Percentiles rank a stretch among this genome's conserved stretches.
Evolutionary conservation across 2,888 invertebrate species (phyloP).

Genomic region (Limnephilus marmoratus): DNA sequence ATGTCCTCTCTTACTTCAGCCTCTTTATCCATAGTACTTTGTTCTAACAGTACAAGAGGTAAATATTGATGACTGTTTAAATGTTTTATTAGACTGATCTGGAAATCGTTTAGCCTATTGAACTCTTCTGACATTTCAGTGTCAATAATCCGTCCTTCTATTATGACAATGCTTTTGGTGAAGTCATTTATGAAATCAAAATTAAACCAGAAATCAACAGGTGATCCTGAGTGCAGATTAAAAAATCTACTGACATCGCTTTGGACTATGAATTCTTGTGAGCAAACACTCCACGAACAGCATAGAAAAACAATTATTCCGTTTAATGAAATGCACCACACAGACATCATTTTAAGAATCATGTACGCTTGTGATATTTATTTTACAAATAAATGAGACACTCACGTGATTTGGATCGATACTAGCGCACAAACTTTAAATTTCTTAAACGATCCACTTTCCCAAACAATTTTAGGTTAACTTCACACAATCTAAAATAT

Average conservation of each 20-base stretch:
- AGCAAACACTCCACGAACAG: no score
- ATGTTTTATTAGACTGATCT: constrained; percentile 1
- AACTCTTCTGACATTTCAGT: background rate
- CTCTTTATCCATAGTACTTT: background rate
- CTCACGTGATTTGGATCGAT: no score
- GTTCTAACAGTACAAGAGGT: background rate
- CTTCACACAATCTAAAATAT: no score
- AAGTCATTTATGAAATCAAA: background rate
- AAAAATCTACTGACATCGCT: background rate
- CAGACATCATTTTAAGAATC: no score
- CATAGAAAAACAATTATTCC: no score
- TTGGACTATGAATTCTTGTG: background rate
- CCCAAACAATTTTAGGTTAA: no score
- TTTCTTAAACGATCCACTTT: no score
- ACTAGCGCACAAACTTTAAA: no score
- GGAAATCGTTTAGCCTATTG: constrained; percentile 2
- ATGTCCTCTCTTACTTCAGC: background rate
- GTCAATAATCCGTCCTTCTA: background rate
- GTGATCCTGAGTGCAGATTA: no score
- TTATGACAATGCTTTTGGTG: constrained; percentile 16
- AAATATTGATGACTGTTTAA: background rate
- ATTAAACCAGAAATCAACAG: constrained; percentile 9
- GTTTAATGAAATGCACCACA: no score
- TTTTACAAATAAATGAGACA: no score
- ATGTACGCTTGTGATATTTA: no score